Conservation (phyloP, 2,113 vertebrate genomes). For the Colistium nudipinnis region DNA sequence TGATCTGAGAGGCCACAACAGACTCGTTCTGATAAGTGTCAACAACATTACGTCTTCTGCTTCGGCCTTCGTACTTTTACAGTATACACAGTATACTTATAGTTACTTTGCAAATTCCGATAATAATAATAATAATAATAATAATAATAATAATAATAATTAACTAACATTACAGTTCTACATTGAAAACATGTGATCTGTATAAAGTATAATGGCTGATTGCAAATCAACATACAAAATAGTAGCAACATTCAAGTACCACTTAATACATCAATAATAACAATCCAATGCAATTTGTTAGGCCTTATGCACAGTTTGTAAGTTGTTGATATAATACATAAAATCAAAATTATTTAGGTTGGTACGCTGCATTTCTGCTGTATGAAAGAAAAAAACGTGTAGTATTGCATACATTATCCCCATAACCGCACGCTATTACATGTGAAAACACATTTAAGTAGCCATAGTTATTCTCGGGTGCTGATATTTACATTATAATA, state of each 20-base stretch:
- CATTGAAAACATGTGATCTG: not conserved
- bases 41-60: conserved; percentile 15
- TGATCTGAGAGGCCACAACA: conserved; percentile 30
- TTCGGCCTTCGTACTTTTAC: too few relatives aligned
- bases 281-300: not conserved
- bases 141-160: too few relatives aligned
- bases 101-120: not conserved
- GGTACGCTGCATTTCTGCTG: too few relatives aligned
- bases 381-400: too few relatives aligned
- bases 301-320: too few relatives aligned
- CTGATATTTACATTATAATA: too few relatives aligned
- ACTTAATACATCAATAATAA: not conserved
- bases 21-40: conserved; percentile 23
- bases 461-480: not conserved
- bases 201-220: not conserved
- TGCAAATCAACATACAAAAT: not conserved
- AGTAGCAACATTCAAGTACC: not conserved
- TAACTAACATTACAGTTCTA: not conserved
- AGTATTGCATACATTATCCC: not conserved
- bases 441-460: not conserved
- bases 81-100: too few relatives aligned
- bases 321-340: too few relatives aligned
- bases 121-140: too few relatives aligned
- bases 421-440: not conserved
- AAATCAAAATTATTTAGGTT: too few relatives aligned